A percentile compares a stretch with the other conserved stretches of the same genome.
Evolutionary conservation across 2,797 vertebrate genomes (phyloP).

Genomic region (Gymnopithys bicolor): DNA sequence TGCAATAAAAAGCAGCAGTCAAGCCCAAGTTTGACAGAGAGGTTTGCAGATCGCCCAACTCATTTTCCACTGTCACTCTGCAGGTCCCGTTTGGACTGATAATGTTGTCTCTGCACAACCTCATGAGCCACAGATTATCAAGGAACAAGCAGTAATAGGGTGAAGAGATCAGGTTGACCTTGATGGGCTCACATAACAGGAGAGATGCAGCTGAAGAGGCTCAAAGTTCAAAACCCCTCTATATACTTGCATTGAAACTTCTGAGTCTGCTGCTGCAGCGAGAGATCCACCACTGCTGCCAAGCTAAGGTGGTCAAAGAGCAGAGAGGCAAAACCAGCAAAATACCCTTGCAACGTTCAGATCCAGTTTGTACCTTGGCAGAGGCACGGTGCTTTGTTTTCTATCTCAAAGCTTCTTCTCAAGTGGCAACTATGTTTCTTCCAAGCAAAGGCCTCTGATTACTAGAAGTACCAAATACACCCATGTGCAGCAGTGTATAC

Average conservation of each 20-base stretch:
- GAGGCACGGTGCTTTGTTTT: not conserved
- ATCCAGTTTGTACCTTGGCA: not conserved
- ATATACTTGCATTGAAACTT: not conserved
- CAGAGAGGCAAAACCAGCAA: not conserved
- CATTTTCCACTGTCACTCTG: not conserved
- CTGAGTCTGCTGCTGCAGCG: not conserved
- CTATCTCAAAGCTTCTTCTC: not conserved
- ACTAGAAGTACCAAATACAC: not conserved
- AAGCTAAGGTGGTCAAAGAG: not conserved
- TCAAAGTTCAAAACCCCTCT: not conserved
- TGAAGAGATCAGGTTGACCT: not conserved
- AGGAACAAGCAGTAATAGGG: not conserved
- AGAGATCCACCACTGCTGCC: not conserved
- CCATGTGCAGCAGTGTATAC: fast-evolving
- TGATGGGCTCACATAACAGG: not conserved
- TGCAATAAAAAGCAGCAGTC: not conserved
- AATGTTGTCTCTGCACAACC: not conserved
- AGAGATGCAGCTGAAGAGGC: not conserved
- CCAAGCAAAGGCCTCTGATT: not conserved
- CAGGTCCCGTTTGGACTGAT: not conserved
- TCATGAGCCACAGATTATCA: not conserved
- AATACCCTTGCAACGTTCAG: not conserved
- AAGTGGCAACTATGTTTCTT: not conserved
- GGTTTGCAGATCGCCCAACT: not conserved
- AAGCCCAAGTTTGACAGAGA: not conserved